phyloP scores from a whole-genome alignment of 2,888 invertebrate genomes.

The Proisotoma minuta region DNA sequence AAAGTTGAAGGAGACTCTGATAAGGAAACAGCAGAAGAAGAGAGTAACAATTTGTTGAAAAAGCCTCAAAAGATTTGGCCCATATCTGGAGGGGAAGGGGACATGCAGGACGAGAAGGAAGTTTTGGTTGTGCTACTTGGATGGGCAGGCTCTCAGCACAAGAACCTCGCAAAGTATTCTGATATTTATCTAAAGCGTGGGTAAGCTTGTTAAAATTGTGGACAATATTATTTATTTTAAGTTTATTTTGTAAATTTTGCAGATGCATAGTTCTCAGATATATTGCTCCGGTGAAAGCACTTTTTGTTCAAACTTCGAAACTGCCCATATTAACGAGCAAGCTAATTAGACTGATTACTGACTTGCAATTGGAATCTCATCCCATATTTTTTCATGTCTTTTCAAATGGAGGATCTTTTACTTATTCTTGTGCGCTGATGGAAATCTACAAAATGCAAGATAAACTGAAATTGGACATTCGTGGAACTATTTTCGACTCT shows the following conservation, averaged over 20 bases:
- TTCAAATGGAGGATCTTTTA: conserved; percentile 69
- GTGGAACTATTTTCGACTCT: conserved; percentile 67
- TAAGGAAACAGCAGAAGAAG: not conserved
- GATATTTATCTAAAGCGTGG: conserved; percentile 71
- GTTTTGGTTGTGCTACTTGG: conserved; percentile 69
- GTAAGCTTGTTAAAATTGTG: conserved; percentile 53
- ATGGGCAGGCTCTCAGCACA: conserved; percentile 75
- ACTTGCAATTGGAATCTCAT: conserved; percentile 64
- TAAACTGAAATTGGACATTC: conserved; percentile 52
- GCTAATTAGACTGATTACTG: conserved; percentile 49
- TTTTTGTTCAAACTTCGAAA: conserved; percentile 52
- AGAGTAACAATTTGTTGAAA: not conserved
- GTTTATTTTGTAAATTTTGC: conserved; percentile 10
- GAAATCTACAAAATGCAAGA: conserved; percentile 23
- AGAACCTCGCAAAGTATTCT: conserved; percentile 71
- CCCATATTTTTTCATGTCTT: conserved; percentile 70
- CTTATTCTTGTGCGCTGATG: conserved; percentile 61
- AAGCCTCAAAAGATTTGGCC: conserved; percentile 12
- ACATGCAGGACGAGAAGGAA: conserved; percentile 58
- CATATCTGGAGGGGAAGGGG: conserved; percentile 1
- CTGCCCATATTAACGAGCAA: conserved; percentile 30
- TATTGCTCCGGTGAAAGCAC: conserved; percentile 63
- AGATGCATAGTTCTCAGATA: conserved; percentile 69
- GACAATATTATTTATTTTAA: conserved; percentile 7
- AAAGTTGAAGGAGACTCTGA: not conserved